Percentiles rank a stretch among this genome's conserved stretches.
These are phyloP conservation scores for Plectropomus leopardus DNA, from an alignment of 2,113 vertebrate species.

Conservation along the genomic window DNA sequence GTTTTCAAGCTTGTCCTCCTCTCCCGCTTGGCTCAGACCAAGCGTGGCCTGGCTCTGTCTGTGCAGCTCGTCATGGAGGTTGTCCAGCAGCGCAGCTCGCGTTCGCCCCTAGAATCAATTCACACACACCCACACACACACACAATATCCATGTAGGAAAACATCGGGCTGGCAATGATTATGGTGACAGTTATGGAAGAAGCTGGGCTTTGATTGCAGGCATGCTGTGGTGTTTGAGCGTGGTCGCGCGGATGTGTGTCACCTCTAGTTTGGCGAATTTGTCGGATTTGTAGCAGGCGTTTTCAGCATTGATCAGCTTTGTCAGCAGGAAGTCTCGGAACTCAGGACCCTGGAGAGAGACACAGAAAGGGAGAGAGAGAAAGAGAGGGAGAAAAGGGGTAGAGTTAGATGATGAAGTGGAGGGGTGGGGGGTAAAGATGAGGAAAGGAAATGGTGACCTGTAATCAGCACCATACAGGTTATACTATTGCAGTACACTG, in stretches of 20 bases:
- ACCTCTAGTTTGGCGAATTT: slow-evolving; percentile 98
- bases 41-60: slow-evolving; percentile 92
- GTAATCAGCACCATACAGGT: slow-evolving; percentile 39
- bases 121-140: no score
- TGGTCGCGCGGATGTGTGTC: slow-evolving; percentile 46
- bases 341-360: slow-evolving; percentile 88
- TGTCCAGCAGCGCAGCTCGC: slow-evolving; percentile 91
- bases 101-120: slow-evolving; percentile 89
- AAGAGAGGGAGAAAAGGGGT: neutral
- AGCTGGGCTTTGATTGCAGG: slow-evolving; percentile 16
- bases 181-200: neutral
- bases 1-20: slow-evolving; percentile 94
- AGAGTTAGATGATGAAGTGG: slow-evolving; percentile 13
- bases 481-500: neutral
- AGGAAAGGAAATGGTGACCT: slow-evolving; percentile 51
- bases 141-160: neutral
- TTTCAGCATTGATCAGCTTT: slow-evolving; percentile 97
- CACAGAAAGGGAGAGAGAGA: neutral
- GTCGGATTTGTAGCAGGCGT: slow-evolving; percentile 96
- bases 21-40: slow-evolving; percentile 88
- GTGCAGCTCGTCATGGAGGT: slow-evolving; percentile 93
- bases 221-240: slow-evolving; percentile 19
- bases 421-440: neutral
- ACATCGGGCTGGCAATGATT: neutral
- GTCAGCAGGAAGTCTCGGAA: slow-evolving; percentile 96